Percentiles rank a stretch among this genome's conserved stretches.
Conservation (phyloP, 2,113 vertebrate species). For the Ramphastos sulfuratus region DNA sequence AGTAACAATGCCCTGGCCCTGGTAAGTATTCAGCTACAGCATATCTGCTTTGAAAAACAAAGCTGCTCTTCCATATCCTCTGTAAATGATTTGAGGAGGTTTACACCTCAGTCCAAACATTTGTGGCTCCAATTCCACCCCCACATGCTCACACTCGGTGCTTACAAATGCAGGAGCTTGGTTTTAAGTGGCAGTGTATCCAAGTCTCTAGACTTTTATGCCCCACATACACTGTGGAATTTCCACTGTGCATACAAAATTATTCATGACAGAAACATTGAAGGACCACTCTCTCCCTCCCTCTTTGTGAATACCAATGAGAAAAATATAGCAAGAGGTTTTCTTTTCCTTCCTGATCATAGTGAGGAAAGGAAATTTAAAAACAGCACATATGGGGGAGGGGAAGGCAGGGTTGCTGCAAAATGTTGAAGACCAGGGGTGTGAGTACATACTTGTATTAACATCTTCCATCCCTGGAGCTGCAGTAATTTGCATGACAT, state of each 20-base stretch:
- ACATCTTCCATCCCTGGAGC: conserved; percentile 40
- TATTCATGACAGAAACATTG: conserved; percentile 30
- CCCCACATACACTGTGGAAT: conserved; percentile 52
- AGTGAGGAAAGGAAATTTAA: conserved; percentile 9
- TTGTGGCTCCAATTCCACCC: neutral
- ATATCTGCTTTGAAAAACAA: neutral
- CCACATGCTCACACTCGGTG: neutral
- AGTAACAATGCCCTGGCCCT: neutral
- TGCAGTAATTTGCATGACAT: conserved; percentile 44
- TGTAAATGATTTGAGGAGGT: neutral
- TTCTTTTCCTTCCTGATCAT: neutral
- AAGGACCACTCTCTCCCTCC: conserved; percentile 10
- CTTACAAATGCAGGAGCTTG: neutral
- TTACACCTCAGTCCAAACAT: conserved; percentile 21
- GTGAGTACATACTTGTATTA: conserved; percentile 21
- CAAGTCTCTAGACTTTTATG: conserved; percentile 45
- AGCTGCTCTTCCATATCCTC: neutral
- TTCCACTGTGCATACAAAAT: conserved; percentile 53
- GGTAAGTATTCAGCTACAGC: neutral
- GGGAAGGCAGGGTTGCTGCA: neutral
- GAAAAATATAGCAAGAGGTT: conserved; percentile 3
- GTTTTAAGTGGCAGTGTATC: neutral
- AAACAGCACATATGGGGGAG: neutral
- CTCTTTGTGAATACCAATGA: neutral
- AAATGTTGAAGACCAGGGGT: conserved; percentile 5